Base-by-base conservation (phyloP, 2,888 invertebrate species). In the Plagodis pulveraria region DNA sequence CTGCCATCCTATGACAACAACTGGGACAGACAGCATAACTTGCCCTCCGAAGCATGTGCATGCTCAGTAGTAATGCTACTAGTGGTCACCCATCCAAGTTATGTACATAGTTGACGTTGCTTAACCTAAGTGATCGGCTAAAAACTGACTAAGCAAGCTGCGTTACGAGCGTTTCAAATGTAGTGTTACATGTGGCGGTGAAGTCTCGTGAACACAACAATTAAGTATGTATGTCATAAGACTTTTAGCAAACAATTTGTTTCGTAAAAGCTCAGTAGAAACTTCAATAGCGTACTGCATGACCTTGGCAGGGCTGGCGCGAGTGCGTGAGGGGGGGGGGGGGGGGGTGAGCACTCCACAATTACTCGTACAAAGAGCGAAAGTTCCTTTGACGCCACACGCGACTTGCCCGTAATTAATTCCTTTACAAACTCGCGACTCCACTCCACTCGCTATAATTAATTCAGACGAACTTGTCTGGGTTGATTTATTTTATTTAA, bases 361-460 rank as follows among this genome's bases (percentile, higher is more conserved):
- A 67, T 67, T 69, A 67, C 59, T 49, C 10, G 55, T 58, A 67
- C 69, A 69, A 65, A 61, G 56, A 53, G 53, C 50, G 58, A 42
- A 56, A 49, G 56, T 56, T 54, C 59, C 65, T 69, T 66, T 69
- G 63, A 65, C 54, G 61, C 53, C 56, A 52, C 50, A 62, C 59
- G 57, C 56, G 56, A 59, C 62, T 58, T 56, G 50, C 58, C 48
- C 57, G 62, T 66, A 66, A 66, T 69, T 67, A 69, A 67, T 66
- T 66, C 66, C 63, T 66, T 66, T 62, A 62, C 62, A 64, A 65
- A 64, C 60, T 57, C 55, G 50, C 59, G 60, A 56, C 58, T 62
- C 58, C 44, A 62, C 63, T 63, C 60, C 60, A 40, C 56, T 53
- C 62, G 52, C 54, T 63, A 40, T 40, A 40, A 65, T 65, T 67